A percentile compares a stretch with the other conserved stretches of the same genome.
phyloP scores from a whole-genome alignment of 2,113 vertebrate genomes.

The Platysternon megacephalum region DNA sequence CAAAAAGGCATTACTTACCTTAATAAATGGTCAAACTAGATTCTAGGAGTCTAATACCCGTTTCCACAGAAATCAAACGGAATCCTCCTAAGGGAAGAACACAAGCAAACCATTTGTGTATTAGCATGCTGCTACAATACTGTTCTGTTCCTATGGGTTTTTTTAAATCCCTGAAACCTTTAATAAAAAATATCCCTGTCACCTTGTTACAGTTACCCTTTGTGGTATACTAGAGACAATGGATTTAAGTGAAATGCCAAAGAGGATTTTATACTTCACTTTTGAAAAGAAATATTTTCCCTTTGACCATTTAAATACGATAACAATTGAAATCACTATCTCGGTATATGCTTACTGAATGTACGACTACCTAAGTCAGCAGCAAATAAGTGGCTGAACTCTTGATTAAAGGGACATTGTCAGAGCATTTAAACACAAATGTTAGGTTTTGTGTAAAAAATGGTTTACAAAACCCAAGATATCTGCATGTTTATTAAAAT shows the following conservation, averaged over 20 bases:
- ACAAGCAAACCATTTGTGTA: not conserved
- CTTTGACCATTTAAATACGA: fast-evolving
- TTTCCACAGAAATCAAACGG: conserved; percentile 9
- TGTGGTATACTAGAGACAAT: fast-evolving
- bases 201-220: not conserved
- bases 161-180: not conserved
- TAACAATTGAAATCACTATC: fast-evolving
- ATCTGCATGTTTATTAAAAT: not conserved
- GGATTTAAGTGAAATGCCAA: not conserved
- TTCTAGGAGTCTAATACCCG: not conserved
- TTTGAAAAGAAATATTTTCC: fast-evolving
- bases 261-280: fast-evolving
- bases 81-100: conserved; percentile 50
- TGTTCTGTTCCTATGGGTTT: not conserved
- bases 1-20: conserved; percentile 27
- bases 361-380: fast-evolving
- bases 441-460: not conserved
- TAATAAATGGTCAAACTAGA: not conserved
- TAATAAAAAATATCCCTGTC: not conserved
- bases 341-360: fast-evolving
- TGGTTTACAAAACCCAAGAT: not conserved
- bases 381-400: fast-evolving
- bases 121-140: not conserved
- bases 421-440: not conserved
- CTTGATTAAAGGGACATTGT: not conserved